Base-by-base conservation (phyloP, 2,113 vertebrate genomes). In the Rostratula benghalensis region DNA sequence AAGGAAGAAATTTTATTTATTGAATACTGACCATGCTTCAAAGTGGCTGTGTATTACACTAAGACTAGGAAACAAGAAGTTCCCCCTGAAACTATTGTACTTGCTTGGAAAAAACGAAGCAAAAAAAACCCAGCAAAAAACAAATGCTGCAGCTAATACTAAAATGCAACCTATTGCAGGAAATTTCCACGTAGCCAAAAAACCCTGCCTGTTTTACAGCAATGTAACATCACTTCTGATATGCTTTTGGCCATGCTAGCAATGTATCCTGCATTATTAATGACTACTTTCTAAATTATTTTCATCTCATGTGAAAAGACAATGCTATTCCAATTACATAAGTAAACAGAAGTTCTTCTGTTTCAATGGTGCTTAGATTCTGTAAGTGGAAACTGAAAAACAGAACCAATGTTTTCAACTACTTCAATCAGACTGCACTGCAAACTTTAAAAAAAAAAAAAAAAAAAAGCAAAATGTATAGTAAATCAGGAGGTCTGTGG, bases 181-280 rank as follows among this genome's bases (percentile, higher is more conserved):
- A 73, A 9, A 10, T 2, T 21, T 60, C 35, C 67, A 80, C 39
- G 59, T 13, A 92, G 67, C 10, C 31, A 82, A 76, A 77, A 82
- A 28, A 1, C 19, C 33, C 19, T 69, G 46, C 4, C 24, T 86
- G 23, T 35, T 80, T 85, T 75, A 60, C 30, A 91, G 7, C 5
- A 63, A 11, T 2, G 5, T 67, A 85, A 83, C 41, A 65, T 11
- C 20, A 85, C 9, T 76, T 82, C n/a, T 54, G 54, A 8, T 63
- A 43, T 0, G 5, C 43, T 67, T 83, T 77, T 71, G 90, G 79
- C 37, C 67, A 50, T 28, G 57, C 57, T 70, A 57, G 39, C 46
- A 56, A 35, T 24, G 39, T 43, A 88, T 80, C 10, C 37, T 88
- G 30, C 31, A 67, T 67, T 95, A 79, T 60, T 94, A 70, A 92